Evolutionary conservation across 2,113 vertebrate genomes (phyloP).

Genomic region (Hydrochoerus hydrochaeris): DNA sequence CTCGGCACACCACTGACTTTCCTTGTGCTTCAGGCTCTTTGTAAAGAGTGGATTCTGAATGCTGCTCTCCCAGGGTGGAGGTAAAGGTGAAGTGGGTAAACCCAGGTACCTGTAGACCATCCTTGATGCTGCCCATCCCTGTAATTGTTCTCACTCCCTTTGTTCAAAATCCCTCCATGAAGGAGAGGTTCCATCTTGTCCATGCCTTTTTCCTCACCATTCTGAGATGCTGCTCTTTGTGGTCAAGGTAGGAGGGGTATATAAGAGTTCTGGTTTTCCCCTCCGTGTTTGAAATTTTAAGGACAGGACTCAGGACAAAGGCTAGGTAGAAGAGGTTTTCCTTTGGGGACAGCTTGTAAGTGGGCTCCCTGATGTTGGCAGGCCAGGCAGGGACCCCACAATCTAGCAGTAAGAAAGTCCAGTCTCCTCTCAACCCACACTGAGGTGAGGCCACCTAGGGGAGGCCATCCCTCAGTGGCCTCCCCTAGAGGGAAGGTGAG

Average conservation of each 20-base stretch:
- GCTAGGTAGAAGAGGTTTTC: background rate
- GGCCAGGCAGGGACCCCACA: background rate
- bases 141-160: background rate
- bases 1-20: background rate
- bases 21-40: background rate
- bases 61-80: background rate
- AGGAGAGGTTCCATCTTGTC: background rate
- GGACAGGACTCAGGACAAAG: background rate
- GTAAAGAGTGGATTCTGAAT: background rate
- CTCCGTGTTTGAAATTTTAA: background rate
- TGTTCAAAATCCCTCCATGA: background rate
- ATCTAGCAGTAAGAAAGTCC: background rate
- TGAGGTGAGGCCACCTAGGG: background rate
- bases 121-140: fast-evolving
- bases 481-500: background rate
- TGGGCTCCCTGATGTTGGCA: background rate
- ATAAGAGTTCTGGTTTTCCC: background rate
- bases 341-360: background rate
- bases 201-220: fast-evolving
- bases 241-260: too few species aligned
- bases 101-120: fast-evolving
- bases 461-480: too few species aligned
- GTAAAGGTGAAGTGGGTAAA: background rate
- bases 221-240: background rate
- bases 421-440: background rate